Percentiles rank a stretch among this genome's conserved stretches.
Evolutionary conservation across 2,797 vertebrate species (phyloP).

Genomic region (Centroberyx gerrardi): DNA sequence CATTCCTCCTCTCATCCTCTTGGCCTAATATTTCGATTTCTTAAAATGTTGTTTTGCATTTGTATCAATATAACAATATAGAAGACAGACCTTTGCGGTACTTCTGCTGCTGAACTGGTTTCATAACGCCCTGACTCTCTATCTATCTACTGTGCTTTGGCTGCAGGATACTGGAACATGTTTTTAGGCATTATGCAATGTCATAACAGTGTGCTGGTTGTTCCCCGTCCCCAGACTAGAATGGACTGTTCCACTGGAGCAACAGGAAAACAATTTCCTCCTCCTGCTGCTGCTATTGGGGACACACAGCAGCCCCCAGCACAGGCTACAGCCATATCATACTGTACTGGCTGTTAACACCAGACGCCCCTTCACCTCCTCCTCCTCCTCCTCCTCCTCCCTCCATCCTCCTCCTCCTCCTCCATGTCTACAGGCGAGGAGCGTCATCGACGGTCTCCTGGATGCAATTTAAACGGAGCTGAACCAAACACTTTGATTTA

Average conservation of each 20-base stretch:
- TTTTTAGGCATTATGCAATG: neutral
- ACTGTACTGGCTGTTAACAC: neutral
- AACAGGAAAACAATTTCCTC: conserved; percentile 17
- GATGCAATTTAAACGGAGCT: conserved; percentile 33
- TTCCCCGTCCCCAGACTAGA: neutral
- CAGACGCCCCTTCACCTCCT: neutral
- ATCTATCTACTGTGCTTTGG: too few relatives aligned
- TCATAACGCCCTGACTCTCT: too few relatives aligned
- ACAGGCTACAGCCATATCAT: conserved; percentile 10
- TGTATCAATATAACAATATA: too few relatives aligned
- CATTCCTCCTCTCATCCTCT: neutral
- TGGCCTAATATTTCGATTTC: neutral
- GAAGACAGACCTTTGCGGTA: too few relatives aligned
- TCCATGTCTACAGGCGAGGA: neutral
- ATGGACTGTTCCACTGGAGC: conserved; percentile 1
- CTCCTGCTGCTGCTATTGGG: conserved; percentile 6
- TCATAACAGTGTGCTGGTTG: conserved; percentile 18
- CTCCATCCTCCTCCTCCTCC: neutral
- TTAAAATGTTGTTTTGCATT: too few relatives aligned
- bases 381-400: conserved; percentile 5
- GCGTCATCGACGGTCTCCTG: conserved; percentile 39
- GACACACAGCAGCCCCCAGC: conserved; percentile 16
- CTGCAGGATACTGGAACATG: neutral
- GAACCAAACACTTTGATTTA: neutral
- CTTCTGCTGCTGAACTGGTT: too few relatives aligned